Percentiles rank a stretch among this genome's conserved stretches.
Evolutionary conservation across 1,140 invertebrate genomes (phyloP).

Genomic region (Armadillidium nasatum): DNA sequence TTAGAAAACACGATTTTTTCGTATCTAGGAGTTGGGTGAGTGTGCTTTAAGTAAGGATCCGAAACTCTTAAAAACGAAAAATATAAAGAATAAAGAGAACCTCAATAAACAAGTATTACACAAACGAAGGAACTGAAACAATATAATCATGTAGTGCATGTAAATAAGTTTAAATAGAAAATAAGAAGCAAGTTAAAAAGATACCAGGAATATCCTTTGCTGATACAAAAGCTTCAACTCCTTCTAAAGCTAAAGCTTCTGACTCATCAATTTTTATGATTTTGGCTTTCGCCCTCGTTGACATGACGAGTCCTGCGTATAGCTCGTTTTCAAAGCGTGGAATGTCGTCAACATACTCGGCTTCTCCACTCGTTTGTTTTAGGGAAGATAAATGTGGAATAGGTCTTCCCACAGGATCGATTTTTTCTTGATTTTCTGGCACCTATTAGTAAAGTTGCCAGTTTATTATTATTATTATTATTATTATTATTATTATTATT

Average conservation of each 20-base stretch:
- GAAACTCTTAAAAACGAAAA: too few species aligned
- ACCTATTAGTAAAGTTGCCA: constrained; percentile 49
- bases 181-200: not conserved
- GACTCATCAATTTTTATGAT: constrained; percentile 67
- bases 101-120: too few species aligned
- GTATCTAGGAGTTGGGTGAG: too few species aligned
- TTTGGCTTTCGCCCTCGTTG: constrained; percentile 59
- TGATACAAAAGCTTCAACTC: constrained; percentile 68
- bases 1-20: too few species aligned
- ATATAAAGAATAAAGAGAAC: too few species aligned
- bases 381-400: constrained; percentile 49
- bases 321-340: constrained; percentile 23
- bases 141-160: too few species aligned
- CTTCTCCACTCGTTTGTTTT: constrained; percentile 25
- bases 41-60: too few species aligned
- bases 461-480: too few species aligned
- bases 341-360: constrained; percentile 29
- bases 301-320: constrained; percentile 23
- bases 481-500: too few species aligned
- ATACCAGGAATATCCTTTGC: constrained; percentile 57
- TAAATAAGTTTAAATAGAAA: too few species aligned
- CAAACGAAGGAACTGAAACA: too few species aligned
- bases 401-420: constrained; percentile 76
- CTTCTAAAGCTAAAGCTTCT: constrained; percentile 59
- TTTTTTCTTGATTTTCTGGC: constrained; percentile 56